These are phyloP conservation scores for Circaetus gallicus DNA, from an alignment of 2,113 vertebrate genomes.

Conservation along the genomic window DNA sequence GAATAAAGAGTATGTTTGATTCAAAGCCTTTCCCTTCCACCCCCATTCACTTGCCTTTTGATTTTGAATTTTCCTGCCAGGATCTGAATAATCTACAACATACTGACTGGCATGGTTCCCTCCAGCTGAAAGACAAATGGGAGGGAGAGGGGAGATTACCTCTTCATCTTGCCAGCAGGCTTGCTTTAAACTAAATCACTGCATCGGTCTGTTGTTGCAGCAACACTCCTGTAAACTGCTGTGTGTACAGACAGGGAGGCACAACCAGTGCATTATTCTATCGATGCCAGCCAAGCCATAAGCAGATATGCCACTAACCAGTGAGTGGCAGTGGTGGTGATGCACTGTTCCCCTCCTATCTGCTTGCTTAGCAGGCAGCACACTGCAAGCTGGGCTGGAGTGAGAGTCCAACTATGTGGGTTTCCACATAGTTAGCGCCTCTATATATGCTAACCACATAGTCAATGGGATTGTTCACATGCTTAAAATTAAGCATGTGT, in stretches of 20 bases:
- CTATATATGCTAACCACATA: background rate
- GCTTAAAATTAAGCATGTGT: background rate
- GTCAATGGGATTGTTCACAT: background rate
- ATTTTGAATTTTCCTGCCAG: background rate
- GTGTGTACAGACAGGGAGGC: background rate
- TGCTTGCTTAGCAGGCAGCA: background rate
- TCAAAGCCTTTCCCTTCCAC: background rate
- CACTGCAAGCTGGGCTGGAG: background rate
- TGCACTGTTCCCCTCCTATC: background rate
- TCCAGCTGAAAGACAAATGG: constrained; percentile 15
- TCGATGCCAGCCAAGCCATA: background rate
- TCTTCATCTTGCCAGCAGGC: background rate
- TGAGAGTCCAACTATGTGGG: background rate
- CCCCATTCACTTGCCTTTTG: constrained; percentile 6
- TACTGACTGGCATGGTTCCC: background rate
- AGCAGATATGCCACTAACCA: background rate
- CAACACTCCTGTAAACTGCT: background rate
- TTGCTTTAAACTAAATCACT: background rate
- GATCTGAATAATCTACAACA: background rate
- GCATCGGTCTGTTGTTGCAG: background rate
- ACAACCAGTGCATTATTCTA: background rate
- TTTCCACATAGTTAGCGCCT: background rate
- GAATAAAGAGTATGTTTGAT: background rate
- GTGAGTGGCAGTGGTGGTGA: background rate
- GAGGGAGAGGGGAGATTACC: background rate